Evolutionary conservation across 1,140 invertebrate genomes (phyloP), one percentile per base, ranked within the genome.

Genomic region (Euglossa dilemma): DNA sequence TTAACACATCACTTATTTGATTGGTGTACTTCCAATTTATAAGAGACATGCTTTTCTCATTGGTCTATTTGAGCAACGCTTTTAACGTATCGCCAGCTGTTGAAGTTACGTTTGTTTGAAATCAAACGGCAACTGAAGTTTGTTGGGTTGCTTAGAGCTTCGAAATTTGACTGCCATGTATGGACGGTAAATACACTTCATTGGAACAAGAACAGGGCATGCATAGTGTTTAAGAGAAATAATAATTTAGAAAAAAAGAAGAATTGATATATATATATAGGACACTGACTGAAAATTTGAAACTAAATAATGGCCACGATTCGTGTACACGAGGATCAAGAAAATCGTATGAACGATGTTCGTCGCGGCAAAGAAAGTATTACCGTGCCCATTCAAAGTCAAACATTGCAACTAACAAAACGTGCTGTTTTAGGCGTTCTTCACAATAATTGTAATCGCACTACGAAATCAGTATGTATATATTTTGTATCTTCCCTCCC

Each of bases 271-370:
- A 56, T 69, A 56, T 69, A 77, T 52, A 61, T 74, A 86, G 73
- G 59, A 80, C 20, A 54, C 52, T 66, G 54, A 78, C 61, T 52
- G 64, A 66, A 67, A 82, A 71, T 77, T 84, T 57, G 63, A 70
- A 84, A 61, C 78, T 61, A 76, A 88, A 91, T 85, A 92, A 96
- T 96, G 96, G 96, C 96, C 92, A 95, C 95, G 72, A 95, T 96
- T 90, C 94, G 95, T 92, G 95, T 96, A 87, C 95, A 96, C 91
- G 95, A 96, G 86, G 96, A 96, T 93, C 96, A 96, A 93, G 96
- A 97, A 94, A 96, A 96, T 89, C 93, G 93, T 36, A 89, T 91
- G 52, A 84, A 84, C 70, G 86, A 87, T 66, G 78, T 87, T 45
- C 89, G 91, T 47, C 89, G 90, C 11, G 89, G 91, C 45, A 93